Percentiles rank a stretch among this genome's conserved stretches.
Evolutionary conservation across 2,113 vertebrate genomes (phyloP).

Genomic region (Myotis brandtii): DNA sequence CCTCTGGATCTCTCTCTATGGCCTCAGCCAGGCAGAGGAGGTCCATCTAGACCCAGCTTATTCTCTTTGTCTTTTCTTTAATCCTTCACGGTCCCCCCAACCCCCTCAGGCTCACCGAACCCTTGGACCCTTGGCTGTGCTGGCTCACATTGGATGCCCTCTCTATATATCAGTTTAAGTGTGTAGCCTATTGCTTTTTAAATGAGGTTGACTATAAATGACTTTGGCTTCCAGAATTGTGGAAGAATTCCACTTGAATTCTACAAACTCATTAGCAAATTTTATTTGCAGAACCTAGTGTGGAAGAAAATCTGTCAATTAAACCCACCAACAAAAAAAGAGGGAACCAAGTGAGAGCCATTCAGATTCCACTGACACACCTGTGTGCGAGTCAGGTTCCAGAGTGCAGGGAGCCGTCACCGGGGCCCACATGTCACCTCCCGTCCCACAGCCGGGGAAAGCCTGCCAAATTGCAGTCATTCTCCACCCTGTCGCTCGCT

Average conservation of each 20-base stretch:
- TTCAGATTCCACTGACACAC: background rate
- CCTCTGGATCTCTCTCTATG: too few relatives aligned
- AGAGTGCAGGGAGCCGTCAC: rapidly evolving
- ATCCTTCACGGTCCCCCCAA: too few relatives aligned
- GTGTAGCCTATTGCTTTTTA: background rate
- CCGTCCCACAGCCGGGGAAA: rapidly evolving
- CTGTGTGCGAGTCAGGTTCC: background rate
- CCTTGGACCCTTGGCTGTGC: too few relatives aligned
- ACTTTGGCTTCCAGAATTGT: background rate
- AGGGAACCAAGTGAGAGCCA: background rate
- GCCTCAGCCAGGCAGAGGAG: too few relatives aligned
- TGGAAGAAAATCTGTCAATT: background rate
- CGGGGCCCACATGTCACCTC: background rate
- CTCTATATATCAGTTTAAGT: background rate
- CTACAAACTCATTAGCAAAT: background rate
- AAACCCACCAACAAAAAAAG: background rate
- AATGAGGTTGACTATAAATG: background rate
- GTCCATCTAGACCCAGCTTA: too few relatives aligned
- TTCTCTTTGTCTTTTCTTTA: too few relatives aligned
- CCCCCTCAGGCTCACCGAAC: too few relatives aligned
- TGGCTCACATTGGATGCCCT: background rate
- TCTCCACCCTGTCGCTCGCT: background rate
- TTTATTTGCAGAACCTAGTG: background rate
- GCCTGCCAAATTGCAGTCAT: background rate
- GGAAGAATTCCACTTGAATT: background rate